phyloP scores from a whole-genome alignment of 2,797 vertebrate species.

The Leucoraja ocellata region DNA sequence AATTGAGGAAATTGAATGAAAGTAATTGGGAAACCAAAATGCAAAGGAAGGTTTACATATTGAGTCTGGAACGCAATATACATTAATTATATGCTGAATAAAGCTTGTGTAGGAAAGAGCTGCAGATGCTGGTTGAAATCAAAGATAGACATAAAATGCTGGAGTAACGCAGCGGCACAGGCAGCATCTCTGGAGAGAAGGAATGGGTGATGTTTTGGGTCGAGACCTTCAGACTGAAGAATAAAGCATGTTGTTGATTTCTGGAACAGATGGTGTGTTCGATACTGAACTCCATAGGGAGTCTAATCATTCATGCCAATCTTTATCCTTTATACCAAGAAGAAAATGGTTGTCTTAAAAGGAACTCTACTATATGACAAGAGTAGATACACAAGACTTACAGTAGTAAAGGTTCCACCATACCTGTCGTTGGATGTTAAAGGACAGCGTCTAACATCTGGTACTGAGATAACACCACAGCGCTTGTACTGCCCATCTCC shows the following conservation, averaged over 20 bases:
- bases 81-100: not conserved
- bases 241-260: not conserved
- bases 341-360: not conserved
- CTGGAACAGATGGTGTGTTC: not conserved
- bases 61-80: not conserved
- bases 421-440: slow-evolving; percentile 80
- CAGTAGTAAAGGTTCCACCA: not conserved
- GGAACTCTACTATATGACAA: not conserved
- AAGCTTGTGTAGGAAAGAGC: not conserved
- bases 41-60: not conserved
- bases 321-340: not conserved
- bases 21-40: not conserved
- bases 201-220: too few relatives aligned
- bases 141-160: too few relatives aligned
- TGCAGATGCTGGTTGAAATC: too few relatives aligned
- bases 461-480: slow-evolving; percentile 83
- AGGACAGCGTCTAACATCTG: slow-evolving; percentile 81
- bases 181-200: too few relatives aligned
- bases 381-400: not conserved
- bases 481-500: slow-evolving; percentile 95
- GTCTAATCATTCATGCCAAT: not conserved
- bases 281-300: not conserved
- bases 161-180: too few relatives aligned
- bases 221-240: too few relatives aligned
- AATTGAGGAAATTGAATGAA: not conserved